Base-by-base conservation (phyloP, 2,888 invertebrate species). In the Syrista parreyssii region DNA sequence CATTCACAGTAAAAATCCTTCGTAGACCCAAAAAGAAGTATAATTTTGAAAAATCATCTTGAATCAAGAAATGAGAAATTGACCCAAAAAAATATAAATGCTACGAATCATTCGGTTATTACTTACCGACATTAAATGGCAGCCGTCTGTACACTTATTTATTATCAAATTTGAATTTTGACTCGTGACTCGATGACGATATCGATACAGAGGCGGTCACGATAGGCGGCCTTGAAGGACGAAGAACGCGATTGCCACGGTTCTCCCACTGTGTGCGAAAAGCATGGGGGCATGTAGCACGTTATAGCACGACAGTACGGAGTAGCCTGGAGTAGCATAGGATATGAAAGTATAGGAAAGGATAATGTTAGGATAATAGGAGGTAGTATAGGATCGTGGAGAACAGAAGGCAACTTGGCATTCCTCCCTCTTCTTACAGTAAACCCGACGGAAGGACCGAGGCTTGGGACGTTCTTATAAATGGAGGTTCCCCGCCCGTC, bases 381-480 rank as follows among this genome's bases (percentile, higher is more conserved):
- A 23, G 40, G 40, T 9, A 55, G 40, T 55, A 23, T 55, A 55
- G 40, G 23, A 55, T 23, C 40, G 40, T 55, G 23, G 40, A 55
- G 40, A 55, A 55, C 40, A 55, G 40, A 55, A 55, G 71, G 33
- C 31, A 12, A 23, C 71, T 9, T 11, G 31, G 71, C 31, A 15
- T 76, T 74, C 83, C 86, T 83, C 77, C 80, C 79, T 78, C 76
- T 80, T 81, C 80, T 76, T 55, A 68, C 79, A 35, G 55, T 40
- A 74, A 79, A 78, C 79, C 75, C 74, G 79, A 82, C 84, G 86
- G 87, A 88, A 89, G 88, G 88, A 84, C 81, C 86, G 83, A 89
- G 87, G 88, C 90, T 90, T 88, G 89, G 88, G 82, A 86, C 87
- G 89, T 90, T 89, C 89, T 90, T 90, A 90, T 90, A 90, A 90